Conservation (phyloP, 2,797 vertebrate genomes). For the Onychomys torridus region DNA sequence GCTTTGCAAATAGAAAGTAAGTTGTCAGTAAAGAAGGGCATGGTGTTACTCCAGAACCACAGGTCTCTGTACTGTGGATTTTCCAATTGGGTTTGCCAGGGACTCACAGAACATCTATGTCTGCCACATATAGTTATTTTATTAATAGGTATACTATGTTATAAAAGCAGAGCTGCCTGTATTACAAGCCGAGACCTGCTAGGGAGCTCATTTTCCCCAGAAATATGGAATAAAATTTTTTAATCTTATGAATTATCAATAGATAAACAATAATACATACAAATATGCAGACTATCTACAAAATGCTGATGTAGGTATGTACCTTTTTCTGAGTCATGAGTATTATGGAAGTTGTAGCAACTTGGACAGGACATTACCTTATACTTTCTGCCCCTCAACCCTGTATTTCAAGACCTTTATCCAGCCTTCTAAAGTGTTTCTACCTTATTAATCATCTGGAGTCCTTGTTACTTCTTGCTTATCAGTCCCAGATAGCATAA, state of each 20-base stretch:
- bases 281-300: not conserved
- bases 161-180: not conserved
- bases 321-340: not conserved
- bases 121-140: constrained; percentile 25
- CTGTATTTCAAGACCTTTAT: not conserved
- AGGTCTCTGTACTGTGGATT: not conserved
- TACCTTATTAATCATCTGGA: not conserved
- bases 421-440: not conserved
- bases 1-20: constrained; percentile 51
- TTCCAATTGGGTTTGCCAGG: constrained; percentile 32
- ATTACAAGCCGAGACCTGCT: not conserved
- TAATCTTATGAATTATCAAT: not conserved
- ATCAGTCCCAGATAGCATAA: not conserved
- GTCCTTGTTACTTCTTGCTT: constrained; percentile 33
- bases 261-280: not conserved
- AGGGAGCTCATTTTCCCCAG: not conserved
- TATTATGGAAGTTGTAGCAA: not conserved
- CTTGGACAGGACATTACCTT: constrained; percentile 2
- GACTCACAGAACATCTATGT: not conserved
- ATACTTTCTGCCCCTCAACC: not conserved
- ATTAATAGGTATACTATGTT: not conserved
- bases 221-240: not conserved
- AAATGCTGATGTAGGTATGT: not conserved
- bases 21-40: constrained; percentile 18
- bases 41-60: constrained; percentile 7